These are phyloP conservation scores for Eclectus roratus DNA, from an alignment of 2,113 vertebrate genomes.

Conservation along the genomic window DNA sequence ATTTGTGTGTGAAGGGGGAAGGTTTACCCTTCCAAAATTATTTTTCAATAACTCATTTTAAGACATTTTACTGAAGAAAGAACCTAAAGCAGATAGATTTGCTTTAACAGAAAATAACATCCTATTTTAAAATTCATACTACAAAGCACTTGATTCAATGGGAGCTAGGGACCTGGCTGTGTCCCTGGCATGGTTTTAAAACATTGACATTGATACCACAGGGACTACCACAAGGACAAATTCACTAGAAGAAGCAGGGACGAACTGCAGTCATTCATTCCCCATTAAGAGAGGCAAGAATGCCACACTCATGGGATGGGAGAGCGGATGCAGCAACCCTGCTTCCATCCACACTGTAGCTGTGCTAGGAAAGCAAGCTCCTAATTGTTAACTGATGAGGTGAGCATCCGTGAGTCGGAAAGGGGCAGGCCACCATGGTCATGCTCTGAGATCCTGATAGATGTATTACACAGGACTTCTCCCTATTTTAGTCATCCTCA, in stretches of 20 bases:
- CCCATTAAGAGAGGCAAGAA: accelerated
- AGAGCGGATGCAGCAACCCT: not conserved
- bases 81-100: not conserved
- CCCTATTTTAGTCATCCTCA: not conserved
- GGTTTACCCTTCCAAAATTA: not conserved
- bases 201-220: not conserved
- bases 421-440: not conserved
- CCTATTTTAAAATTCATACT: not conserved
- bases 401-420: not conserved
- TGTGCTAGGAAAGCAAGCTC: not conserved
- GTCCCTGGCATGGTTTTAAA: not conserved
- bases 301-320: not conserved
- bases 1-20: too few species aligned
- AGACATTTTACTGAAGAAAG: not conserved
- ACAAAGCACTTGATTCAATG: not conserved
- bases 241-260: not conserved
- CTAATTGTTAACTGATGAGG: not conserved
- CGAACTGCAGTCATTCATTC: not conserved
- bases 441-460: not conserved
- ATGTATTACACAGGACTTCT: not conserved
- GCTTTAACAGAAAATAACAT: not conserved
- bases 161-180: not conserved
- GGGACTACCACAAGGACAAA: not conserved
- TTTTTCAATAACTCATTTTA: not conserved
- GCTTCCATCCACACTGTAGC: not conserved